Percentiles rank a stretch among this genome's conserved stretches.
Conservation (phyloP, 2,113 vertebrate species). For the Polypterus senegalus region DNA sequence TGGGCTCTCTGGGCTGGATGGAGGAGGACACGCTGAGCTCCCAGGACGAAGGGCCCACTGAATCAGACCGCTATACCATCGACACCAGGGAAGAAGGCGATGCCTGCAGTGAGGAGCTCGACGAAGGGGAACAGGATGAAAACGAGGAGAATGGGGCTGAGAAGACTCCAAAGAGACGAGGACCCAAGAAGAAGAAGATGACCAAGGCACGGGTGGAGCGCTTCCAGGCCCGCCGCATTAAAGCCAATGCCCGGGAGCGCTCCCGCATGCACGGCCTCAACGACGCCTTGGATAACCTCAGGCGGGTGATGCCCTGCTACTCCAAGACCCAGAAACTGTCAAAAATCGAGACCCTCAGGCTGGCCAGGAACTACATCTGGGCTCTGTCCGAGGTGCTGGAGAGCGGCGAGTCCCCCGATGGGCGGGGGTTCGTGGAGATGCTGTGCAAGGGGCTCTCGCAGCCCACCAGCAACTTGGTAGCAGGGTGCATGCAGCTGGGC, state of each 20-base stretch:
- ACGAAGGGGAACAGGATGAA: constrained; percentile 57
- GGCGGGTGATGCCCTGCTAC: constrained; percentile 93
- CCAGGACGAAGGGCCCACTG: constrained; percentile 50
- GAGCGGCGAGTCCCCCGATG: constrained; percentile 73
- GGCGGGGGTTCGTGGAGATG: constrained; percentile 84
- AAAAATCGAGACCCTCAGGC: constrained; percentile 86
- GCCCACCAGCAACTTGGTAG: constrained; percentile 91
- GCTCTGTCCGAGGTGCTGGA: constrained; percentile 89
- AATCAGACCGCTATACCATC: constrained; percentile 29
- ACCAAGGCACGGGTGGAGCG: constrained; percentile 85
- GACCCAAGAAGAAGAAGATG: constrained; percentile 97
- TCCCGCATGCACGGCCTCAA: constrained; percentile 91
- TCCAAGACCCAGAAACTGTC: constrained; percentile 94
- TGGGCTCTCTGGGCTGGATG: constrained; percentile 63
- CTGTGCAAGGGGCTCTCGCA: constrained; percentile 95
- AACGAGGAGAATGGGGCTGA: constrained; percentile 54
- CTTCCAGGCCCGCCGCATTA: constrained; percentile 72
- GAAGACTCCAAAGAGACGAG: constrained; percentile 73
- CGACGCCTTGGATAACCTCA: constrained; percentile 79
- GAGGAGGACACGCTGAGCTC: constrained; percentile 56
- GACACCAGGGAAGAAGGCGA: constrained; percentile 52
- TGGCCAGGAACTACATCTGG: constrained; percentile 96
- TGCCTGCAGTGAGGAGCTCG: constrained; percentile 49
- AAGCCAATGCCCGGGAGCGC: constrained; percentile 87
- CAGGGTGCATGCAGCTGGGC: constrained; percentile 82